Conservation (phyloP, 1,140 invertebrate genomes). For the Solen grandis region DNA sequence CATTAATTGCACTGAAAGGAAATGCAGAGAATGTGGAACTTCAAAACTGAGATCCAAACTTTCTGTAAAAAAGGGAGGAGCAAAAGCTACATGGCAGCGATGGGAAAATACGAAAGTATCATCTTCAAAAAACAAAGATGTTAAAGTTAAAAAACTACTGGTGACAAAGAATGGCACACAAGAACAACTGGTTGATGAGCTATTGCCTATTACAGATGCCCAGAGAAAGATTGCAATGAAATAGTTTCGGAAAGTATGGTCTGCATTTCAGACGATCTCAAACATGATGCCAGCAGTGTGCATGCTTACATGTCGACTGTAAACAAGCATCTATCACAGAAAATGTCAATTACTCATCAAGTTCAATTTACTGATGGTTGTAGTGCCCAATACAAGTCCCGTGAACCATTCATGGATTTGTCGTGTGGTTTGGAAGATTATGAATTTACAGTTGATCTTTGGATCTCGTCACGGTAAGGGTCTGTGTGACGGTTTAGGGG, state of each 20-base stretch:
- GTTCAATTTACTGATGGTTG: constrained; percentile 60
- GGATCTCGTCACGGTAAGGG: constrained; percentile 59
- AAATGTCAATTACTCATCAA: constrained; percentile 12
- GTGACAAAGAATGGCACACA: background rate
- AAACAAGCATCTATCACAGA: constrained; percentile 11
- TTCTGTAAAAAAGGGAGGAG: background rate
- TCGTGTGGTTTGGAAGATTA: constrained; percentile 37
- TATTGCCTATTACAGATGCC: constrained; percentile 9
- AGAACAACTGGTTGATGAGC: background rate
- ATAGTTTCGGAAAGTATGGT: constrained; percentile 22
- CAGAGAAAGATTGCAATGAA: background rate
- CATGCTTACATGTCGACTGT: constrained; percentile 11
- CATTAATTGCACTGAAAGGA: background rate
- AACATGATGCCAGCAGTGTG: constrained; percentile 44
- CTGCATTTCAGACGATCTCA: constrained; percentile 40
- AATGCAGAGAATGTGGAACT: constrained; percentile 12
- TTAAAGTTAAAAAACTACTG: background rate
- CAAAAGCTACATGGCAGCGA: background rate
- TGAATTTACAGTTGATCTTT: constrained; percentile 33
- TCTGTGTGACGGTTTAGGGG: constrained; percentile 55
- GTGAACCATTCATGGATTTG: constrained; percentile 49
- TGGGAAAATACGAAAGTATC: background rate
- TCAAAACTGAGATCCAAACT: too few relatives aligned
- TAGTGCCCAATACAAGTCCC: constrained; percentile 55
- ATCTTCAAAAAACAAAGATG: background rate